Evolutionary conservation across 2,888 invertebrate genomes (phyloP).

Genomic region (Dryadula phaetusa): DNA sequence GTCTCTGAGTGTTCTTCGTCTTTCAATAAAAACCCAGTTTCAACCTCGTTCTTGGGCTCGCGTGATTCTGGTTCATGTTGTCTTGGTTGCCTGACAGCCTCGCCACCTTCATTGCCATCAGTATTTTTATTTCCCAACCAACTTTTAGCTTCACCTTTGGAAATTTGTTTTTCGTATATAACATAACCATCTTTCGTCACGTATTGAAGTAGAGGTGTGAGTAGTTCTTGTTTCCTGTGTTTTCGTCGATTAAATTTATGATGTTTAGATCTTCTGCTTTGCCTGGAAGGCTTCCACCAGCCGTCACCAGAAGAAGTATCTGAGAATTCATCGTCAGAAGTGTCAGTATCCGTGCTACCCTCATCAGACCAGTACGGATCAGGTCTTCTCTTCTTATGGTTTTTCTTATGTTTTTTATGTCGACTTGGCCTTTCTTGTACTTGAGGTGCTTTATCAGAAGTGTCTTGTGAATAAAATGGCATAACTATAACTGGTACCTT

Average conservation of each 20-base stretch:
- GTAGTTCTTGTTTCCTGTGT: slow-evolving; percentile 52
- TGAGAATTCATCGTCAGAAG: slow-evolving; percentile 52
- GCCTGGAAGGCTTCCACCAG: slow-evolving; percentile 57
- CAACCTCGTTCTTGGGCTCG: slow-evolving; percentile 27
- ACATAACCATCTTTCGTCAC: slow-evolving; percentile 78
- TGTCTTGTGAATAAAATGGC: slow-evolving; percentile 76
- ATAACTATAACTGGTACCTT: slow-evolving; percentile 77
- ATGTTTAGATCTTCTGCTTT: slow-evolving; percentile 50
- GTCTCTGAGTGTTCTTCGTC: slow-evolving; percentile 44
- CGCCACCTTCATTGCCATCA: background rate
- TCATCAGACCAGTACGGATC: slow-evolving; percentile 47
- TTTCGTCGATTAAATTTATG: slow-evolving; percentile 48
- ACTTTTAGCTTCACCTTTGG: slow-evolving; percentile 68
- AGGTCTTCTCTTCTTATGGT: slow-evolving; percentile 42
- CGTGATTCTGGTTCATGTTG: slow-evolving; percentile 33
- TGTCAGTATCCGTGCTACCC: slow-evolving; percentile 50
- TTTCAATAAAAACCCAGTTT: slow-evolving; percentile 29
- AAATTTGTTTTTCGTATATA: slow-evolving; percentile 72
- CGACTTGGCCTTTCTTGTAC: slow-evolving; percentile 25
- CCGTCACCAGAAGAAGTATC: slow-evolving; percentile 53
- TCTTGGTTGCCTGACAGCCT: slow-evolving; percentile 2
- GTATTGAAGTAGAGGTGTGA: slow-evolving; percentile 74
- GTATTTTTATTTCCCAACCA: slow-evolving; percentile 60
- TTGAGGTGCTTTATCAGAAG: slow-evolving; percentile 52
- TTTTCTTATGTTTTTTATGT: slow-evolving; percentile 44